Evolutionary conservation across 2,113 vertebrate species (phyloP).

Genomic region (Nyctibius bracteatus): DNA sequence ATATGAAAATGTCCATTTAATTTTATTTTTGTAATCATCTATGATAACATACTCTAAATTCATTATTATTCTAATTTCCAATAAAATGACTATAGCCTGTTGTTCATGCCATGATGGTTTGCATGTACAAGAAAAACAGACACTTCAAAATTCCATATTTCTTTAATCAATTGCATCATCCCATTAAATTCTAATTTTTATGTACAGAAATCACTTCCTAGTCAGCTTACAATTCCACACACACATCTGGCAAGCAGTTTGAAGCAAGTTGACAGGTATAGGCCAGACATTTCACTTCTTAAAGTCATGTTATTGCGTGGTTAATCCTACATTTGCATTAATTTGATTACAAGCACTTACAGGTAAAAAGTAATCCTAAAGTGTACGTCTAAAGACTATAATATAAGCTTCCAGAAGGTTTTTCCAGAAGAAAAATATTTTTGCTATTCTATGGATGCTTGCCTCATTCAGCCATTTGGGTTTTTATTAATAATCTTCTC

Average conservation of each 20-base stretch:
- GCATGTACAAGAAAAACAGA: background rate
- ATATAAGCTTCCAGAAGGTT: background rate
- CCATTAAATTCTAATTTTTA: background rate
- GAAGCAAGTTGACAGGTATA: background rate
- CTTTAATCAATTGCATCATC: background rate
- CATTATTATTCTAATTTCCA: background rate
- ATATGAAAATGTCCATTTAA: background rate
- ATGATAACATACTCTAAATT: background rate
- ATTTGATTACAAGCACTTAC: conserved; percentile 19
- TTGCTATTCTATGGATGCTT: conserved; percentile 12
- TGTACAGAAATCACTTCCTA: background rate
- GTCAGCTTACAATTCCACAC: background rate
- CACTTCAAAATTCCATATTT: background rate
- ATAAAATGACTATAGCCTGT: background rate
- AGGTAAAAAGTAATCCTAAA: conserved; percentile 41
- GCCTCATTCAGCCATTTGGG: conserved; percentile 39
- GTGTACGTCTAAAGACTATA: background rate
- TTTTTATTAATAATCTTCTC: conserved; percentile 65
- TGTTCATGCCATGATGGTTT: background rate
- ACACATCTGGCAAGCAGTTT: background rate
- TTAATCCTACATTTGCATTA: conserved; percentile 40
- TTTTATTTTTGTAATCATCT: background rate
- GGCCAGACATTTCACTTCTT: conserved; percentile 3
- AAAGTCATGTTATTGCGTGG: background rate
- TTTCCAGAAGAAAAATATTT: conserved; percentile 38